Base-by-base conservation (phyloP, 1,140 invertebrate species). In the Orius insidiosus region DNA sequence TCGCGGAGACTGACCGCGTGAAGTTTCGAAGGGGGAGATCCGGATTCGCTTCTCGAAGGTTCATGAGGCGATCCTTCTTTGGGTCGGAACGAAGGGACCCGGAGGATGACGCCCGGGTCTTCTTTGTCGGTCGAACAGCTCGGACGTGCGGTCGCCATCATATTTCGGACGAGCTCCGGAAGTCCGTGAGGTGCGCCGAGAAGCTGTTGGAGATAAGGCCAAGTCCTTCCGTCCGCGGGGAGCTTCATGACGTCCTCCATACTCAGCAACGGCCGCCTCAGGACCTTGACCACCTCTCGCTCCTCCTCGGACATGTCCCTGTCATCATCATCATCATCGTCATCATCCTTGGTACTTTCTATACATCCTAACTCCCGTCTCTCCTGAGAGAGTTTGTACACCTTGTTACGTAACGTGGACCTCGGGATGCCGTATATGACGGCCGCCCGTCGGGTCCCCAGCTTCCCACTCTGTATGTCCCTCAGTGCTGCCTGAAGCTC, bases 341-440 rank as follows among this genome's bases (percentile, higher is more conserved):
- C 55, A n/a, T 51, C 53, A 16, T 56, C 52, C 7, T 32, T 43
- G 16, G 39, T 38, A 7, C 42, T 49, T 9, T 43, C 50, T 36
- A 51, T 14, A 11, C 39, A 45, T 34, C 36, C 50, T 13, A 46
- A 13, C 34, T 50, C 49, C 16, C 47, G 43, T 9, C 49, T 41
- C 57, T 77, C 80, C 63, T 78, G 68, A 31, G 81, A 78, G 56
- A 87, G 66, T 62, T 90, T 92, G 69, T 85, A 92, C 55, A 85
- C 77, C 69, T 96, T 96, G 67, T 95, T 95, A 35, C 90, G 72
- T 5, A 97, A 71, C 2, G 90, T 95, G 45, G 90, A 94, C 45
- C 92, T 71, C 3, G 92, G 92, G 59, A 96, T 93, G 47, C 89
- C 88, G 62, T 96, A 96, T 50, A 94, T 80, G 19, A 87, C 86